These are phyloP conservation scores for Luehdorfia chinensis DNA, from an alignment of 1,140 invertebrate genomes.

Conservation along the genomic window DNA sequence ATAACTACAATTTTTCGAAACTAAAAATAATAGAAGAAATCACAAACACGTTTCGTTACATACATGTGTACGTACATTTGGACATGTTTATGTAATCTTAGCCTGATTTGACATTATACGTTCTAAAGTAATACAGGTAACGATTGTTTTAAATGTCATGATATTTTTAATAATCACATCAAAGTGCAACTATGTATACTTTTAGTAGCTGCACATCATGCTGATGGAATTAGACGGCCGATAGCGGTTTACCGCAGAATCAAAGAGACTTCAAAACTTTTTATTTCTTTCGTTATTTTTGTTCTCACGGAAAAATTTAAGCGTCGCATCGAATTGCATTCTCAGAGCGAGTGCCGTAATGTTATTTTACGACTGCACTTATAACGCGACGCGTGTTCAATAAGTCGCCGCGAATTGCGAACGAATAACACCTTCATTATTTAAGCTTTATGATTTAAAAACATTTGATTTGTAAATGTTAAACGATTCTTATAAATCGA, in stretches of 20 bases:
- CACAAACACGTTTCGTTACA: too few relatives aligned
- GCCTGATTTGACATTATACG: too few relatives aligned
- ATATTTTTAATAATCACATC: neutral
- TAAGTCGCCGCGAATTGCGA: neutral
- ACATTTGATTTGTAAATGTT: too few relatives aligned
- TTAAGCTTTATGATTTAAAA: too few relatives aligned
- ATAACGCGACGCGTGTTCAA: neutral
- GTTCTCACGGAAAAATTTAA: slow-evolving; percentile 3
- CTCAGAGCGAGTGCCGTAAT: slow-evolving; percentile 7
- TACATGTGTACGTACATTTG: too few relatives aligned
- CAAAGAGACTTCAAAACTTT: neutral
- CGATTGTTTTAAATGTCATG: too few relatives aligned
- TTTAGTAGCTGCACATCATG: neutral
- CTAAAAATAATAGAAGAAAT: too few relatives aligned
- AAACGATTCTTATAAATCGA: too few relatives aligned
- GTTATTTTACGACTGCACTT: slow-evolving; percentile 5
- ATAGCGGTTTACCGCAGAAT: slow-evolving; percentile 6
- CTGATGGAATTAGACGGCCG: neutral
- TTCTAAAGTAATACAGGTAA: too few relatives aligned
- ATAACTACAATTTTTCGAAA: too few relatives aligned
- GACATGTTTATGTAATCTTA: too few relatives aligned
- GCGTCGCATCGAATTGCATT: slow-evolving; percentile 10
- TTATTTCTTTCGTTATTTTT: slow-evolving; percentile 1
- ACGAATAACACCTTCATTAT: too few relatives aligned
- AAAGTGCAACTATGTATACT: neutral